These are phyloP conservation scores for Drosophila punjabiensis DNA, from an alignment of 1,140 invertebrate genomes.

Conservation along the genomic window DNA sequence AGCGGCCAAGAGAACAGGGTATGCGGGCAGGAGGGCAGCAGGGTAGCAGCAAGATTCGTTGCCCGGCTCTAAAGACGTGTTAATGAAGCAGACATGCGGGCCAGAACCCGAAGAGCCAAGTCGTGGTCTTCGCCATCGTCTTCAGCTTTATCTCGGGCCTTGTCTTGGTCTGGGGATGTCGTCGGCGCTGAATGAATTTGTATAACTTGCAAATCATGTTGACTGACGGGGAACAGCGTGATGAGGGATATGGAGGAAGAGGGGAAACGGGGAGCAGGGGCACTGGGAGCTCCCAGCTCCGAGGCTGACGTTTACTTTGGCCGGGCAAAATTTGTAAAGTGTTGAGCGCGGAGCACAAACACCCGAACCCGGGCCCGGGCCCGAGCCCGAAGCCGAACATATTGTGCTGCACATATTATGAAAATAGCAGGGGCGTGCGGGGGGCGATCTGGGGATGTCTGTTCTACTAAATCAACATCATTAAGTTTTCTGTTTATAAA, in stretches of 20 bases:
- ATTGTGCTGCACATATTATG: constrained; percentile 73
- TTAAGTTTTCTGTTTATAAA: constrained; percentile 84
- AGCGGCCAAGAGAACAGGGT: constrained; percentile 19
- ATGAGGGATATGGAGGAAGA: constrained; percentile 3
- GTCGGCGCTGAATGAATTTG: constrained; percentile 73
- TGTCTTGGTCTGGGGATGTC: constrained; percentile 15
- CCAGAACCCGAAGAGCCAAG: constrained; percentile 52
- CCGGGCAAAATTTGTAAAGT: constrained; percentile 64
- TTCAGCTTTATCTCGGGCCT: constrained; percentile 10
- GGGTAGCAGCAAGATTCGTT: constrained; percentile 19
- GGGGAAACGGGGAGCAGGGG: background rate
- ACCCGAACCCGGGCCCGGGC: constrained; percentile 52
- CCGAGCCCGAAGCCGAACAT: constrained; percentile 49
- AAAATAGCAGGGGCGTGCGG: constrained; percentile 47
- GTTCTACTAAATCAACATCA: constrained; percentile 83
- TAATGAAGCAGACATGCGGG: constrained; percentile 81
- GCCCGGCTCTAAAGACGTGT: constrained; percentile 70
- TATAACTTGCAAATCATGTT: constrained; percentile 82
- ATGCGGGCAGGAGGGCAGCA: constrained; percentile 11
- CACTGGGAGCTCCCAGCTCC: constrained; percentile 1
- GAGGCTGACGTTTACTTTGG: constrained; percentile 50
- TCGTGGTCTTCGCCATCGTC: constrained; percentile 44
- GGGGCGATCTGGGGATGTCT: constrained; percentile 43
- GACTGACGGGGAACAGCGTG: constrained; percentile 59
- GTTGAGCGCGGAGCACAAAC: constrained; percentile 57